Evolutionary conservation across 2,113 vertebrate genomes (phyloP).

Genomic region (Zootoca vivipara): DNA sequence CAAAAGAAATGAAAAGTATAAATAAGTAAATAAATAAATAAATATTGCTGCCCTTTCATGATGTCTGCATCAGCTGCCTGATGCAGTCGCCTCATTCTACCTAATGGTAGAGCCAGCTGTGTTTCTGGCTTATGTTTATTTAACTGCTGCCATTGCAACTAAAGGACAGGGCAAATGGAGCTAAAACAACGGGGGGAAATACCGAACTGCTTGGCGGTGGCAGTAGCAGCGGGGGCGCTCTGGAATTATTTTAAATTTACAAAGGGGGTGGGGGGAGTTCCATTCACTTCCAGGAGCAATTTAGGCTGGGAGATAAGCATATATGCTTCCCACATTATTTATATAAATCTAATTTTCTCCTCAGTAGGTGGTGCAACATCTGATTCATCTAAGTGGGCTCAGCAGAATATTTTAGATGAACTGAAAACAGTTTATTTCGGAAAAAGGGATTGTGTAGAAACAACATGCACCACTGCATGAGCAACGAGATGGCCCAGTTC

Average conservation of each 20-base stretch:
- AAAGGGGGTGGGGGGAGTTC: slow-evolving; percentile 23
- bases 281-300: slow-evolving; percentile 56
- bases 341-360: slow-evolving; percentile 63
- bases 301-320: slow-evolving; percentile 50
- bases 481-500: background rate
- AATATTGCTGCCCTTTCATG: too few species aligned
- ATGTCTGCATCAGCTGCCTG: too few species aligned
- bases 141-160: background rate
- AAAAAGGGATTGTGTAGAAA: slow-evolving; percentile 46
- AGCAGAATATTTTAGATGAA: slow-evolving; percentile 60
- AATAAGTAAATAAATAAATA: too few species aligned
- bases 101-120: too few species aligned
- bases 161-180: background rate
- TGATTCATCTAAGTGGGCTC: slow-evolving; percentile 65
- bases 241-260: background rate
- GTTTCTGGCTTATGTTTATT: background rate
- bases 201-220: background rate
- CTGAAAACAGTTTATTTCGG: slow-evolving; percentile 37
- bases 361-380: slow-evolving; percentile 36
- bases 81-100: too few species aligned
- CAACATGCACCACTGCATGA: slow-evolving; percentile 31
- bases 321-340: slow-evolving; percentile 52
- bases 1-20: too few species aligned
- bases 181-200: background rate
- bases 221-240: too few species aligned